These are phyloP conservation scores for Rissa tridactyla DNA, from an alignment of 2,113 vertebrate species.

Conservation along the genomic window DNA sequence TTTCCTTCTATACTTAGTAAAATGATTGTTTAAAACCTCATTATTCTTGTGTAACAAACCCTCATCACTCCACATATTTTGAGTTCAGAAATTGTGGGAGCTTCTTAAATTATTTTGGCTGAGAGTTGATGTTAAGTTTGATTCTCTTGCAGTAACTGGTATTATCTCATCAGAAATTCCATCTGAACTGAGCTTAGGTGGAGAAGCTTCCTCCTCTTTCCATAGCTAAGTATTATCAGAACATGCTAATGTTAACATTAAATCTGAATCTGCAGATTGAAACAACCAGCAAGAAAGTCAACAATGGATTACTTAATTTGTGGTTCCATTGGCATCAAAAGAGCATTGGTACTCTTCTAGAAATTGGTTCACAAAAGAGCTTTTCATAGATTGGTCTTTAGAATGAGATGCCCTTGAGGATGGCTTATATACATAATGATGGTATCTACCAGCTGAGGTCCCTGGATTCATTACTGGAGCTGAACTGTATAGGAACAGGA, in stretches of 20 bases:
- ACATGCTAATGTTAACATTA: neutral
- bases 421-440: neutral
- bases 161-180: neutral
- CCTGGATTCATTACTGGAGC: neutral
- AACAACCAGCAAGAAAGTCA: neutral
- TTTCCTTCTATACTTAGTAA: neutral
- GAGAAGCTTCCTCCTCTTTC: neutral
- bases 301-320: neutral
- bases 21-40: neutral
- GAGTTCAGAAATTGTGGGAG: neutral
- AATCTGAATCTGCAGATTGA: neutral
- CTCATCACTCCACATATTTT: neutral
- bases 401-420: neutral
- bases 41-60: neutral
- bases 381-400: neutral
- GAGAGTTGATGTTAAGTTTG: neutral
- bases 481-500: neutral
- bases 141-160: neutral
- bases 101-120: neutral
- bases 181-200: neutral
- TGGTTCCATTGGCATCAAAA: neutral
- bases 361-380: neutral
- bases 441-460: neutral
- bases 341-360: neutral
- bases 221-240: neutral